phyloP scores from a whole-genome alignment of 23 tunicate genomes.

The Botrylloides violaceus region DNA sequence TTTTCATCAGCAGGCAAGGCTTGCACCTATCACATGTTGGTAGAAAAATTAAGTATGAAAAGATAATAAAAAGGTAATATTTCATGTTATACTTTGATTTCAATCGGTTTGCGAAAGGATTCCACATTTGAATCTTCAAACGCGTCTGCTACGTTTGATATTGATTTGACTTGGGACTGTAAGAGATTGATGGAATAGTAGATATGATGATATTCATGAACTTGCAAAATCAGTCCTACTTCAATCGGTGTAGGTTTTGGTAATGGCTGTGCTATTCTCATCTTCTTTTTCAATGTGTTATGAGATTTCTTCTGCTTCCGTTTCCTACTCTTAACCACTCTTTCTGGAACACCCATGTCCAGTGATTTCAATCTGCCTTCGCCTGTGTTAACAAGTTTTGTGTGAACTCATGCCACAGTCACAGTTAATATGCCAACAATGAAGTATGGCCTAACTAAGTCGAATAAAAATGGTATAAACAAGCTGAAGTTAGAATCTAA shows the following conservation, averaged over 20 bases:
- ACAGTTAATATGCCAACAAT: not conserved
- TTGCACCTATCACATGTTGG: no score
- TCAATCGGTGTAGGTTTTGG: not conserved
- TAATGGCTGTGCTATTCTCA: not conserved
- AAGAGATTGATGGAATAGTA: not conserved
- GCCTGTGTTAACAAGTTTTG: not conserved
- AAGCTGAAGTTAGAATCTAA: not conserved
- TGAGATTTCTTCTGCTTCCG: not conserved
- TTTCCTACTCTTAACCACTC: constrained; percentile 11
- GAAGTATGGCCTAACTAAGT: not conserved
- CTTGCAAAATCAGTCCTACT: not conserved
- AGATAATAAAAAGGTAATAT: not conserved
- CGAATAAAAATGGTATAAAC: not conserved
- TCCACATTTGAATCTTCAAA: not conserved
- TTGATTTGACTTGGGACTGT: not conserved
- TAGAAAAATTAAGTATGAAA: no score
- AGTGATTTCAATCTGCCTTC: constrained; percentile 9
- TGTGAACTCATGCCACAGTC: not conserved
- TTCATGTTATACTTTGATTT: constrained; percentile 9
- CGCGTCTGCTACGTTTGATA: not conserved
- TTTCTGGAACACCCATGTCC: constrained; percentile 19
- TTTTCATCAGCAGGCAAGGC: not conserved
- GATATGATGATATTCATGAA: constrained; percentile 4
- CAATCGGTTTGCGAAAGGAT: not conserved
- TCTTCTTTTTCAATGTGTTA: not conserved